phyloP scores from a whole-genome alignment of 53 echinoderm and acorn worm species.

The Crossaster papposus region DNA sequence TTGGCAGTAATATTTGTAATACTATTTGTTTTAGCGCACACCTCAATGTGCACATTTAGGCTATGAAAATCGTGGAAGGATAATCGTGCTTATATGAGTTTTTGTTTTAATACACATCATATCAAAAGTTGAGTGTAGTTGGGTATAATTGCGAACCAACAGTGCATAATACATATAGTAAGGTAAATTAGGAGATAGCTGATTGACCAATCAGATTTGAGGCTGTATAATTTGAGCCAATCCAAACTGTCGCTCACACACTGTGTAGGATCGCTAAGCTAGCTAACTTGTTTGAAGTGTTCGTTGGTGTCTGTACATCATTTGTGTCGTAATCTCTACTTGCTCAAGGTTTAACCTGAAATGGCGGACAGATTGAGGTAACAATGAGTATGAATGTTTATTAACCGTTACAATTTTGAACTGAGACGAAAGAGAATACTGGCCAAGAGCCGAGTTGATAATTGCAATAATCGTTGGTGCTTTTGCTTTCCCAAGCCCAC shows the following conservation, averaged over 20 bases:
- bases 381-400: background rate
- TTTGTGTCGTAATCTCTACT: background rate
- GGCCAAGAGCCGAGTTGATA: too few relatives aligned
- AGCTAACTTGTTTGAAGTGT: background rate
- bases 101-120: background rate
- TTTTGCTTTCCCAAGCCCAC: too few relatives aligned
- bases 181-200: background rate
- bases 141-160: background rate
- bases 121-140: constrained; percentile 1
- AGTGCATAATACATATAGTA: background rate
- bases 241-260: background rate
- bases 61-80: background rate
- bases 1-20: background rate
- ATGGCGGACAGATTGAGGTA: background rate
- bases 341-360: background rate
- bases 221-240: background rate
- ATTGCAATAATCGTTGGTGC: too few relatives aligned
- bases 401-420: too few relatives aligned
- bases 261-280: background rate
- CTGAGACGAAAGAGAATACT: too few relatives aligned
- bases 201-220: background rate
- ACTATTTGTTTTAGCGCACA: background rate
- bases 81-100: background rate
- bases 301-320: too few relatives aligned
- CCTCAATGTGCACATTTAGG: background rate